phyloP scores from a whole-genome alignment of 2,888 invertebrate species.

The Philaethria dido region DNA sequence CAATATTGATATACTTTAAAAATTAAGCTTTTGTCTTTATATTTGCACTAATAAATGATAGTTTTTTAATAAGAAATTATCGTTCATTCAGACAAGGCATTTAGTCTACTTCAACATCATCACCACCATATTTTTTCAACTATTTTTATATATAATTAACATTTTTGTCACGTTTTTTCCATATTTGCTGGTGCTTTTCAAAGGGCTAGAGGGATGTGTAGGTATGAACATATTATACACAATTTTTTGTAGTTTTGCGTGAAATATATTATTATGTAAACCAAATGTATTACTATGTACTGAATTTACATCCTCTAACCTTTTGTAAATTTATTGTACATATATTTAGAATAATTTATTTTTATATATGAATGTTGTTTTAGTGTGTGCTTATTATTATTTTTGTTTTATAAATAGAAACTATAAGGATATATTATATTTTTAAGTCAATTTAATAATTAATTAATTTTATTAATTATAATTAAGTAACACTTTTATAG shows the following conservation, averaged over 20 bases:
- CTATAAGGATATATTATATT: neutral
- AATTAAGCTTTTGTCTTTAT: too few species aligned
- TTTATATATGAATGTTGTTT: constrained; percentile 20
- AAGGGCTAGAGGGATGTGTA: constrained; percentile 79
- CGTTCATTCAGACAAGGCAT: neutral
- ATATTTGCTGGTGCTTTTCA: constrained; percentile 66
- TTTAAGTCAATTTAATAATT: too few species aligned
- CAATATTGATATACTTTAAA: too few species aligned
- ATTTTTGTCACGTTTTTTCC: constrained; percentile 52
- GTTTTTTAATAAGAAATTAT: neutral
- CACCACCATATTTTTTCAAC: neutral
- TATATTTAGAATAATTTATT: constrained; percentile 23
- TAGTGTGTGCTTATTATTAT: neutral
- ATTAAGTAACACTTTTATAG: neutral
- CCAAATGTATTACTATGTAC: constrained; percentile 44
- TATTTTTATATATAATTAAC: constrained; percentile 28
- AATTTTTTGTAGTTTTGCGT: constrained; percentile 42
- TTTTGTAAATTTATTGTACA: constrained; percentile 57
- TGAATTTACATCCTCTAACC: constrained; percentile 71
- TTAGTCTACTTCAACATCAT: neutral
- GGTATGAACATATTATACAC: constrained; percentile 59
- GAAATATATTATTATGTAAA: constrained; percentile 35
- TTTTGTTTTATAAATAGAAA: neutral
- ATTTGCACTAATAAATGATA: neutral
- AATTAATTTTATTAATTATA: too few species aligned